A percentile compares a stretch with the other conserved stretches of the same genome.
Evolutionary conservation across 1,140 invertebrate genomes (phyloP).

Genomic region (Drosophila fuyamai): DNA sequence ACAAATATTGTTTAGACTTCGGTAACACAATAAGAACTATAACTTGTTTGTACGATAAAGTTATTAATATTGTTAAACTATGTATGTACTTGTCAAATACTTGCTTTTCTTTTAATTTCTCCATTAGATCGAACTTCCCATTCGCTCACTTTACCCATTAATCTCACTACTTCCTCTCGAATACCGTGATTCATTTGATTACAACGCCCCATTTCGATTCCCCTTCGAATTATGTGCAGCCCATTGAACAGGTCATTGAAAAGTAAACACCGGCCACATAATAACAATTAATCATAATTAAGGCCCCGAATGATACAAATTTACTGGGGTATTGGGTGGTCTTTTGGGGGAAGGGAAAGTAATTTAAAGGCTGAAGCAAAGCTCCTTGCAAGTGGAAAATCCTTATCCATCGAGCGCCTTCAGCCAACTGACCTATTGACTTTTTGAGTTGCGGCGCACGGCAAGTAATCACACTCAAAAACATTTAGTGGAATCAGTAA

Average conservation of each 20-base stretch:
- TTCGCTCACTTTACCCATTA: slow-evolving; percentile 12
- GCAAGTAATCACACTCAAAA: not conserved
- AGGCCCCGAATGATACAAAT: slow-evolving; percentile 47
- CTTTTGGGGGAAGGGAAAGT: not conserved
- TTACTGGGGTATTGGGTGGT: not conserved
- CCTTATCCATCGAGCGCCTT: slow-evolving; percentile 6
- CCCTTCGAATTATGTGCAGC: slow-evolving; percentile 36
- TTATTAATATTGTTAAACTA: too few species aligned
- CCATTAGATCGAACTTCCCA: not conserved
- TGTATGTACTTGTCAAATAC: too few species aligned
- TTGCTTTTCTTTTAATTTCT: too few species aligned
- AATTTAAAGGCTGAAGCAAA: slow-evolving; percentile 5
- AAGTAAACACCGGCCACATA: slow-evolving; percentile 48
- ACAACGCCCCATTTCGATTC: slow-evolving; percentile 14
- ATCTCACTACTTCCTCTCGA: slow-evolving; percentile 11
- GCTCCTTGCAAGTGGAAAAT: slow-evolving; percentile 36
- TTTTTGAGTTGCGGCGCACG: slow-evolving; percentile 13
- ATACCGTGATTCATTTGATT: slow-evolving; percentile 26
- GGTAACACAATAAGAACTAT: too few species aligned
- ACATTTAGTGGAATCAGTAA: not conserved
- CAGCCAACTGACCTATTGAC: slow-evolving; percentile 41
- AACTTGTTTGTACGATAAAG: too few species aligned
- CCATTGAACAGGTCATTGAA: slow-evolving; percentile 63
- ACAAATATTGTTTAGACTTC: too few species aligned
- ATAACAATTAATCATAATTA: slow-evolving; percentile 81